phyloP scores from a whole-genome alignment of 2,797 vertebrate species.

The Helarctos malayanus region DNA sequence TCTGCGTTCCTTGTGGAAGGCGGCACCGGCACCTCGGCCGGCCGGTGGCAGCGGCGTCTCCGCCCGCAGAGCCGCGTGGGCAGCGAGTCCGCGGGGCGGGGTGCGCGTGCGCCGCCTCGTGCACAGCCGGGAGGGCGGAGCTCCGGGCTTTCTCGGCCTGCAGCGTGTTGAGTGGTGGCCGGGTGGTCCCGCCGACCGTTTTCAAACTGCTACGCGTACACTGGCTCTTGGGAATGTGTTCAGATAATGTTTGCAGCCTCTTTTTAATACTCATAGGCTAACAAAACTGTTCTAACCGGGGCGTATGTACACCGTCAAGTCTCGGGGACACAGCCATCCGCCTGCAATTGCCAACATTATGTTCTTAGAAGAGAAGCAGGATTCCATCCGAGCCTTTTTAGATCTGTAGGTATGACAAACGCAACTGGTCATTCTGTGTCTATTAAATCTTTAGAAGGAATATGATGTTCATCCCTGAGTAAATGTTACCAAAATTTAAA shows the following conservation, averaged over 20 bases:
- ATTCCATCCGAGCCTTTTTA: not conserved
- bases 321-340: not conserved
- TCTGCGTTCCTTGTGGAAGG: not conserved
- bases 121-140: too few relatives aligned
- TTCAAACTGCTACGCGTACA: not conserved
- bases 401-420: not conserved
- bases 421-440: not conserved
- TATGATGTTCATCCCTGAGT: not conserved
- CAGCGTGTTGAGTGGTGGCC: not conserved
- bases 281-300: not conserved
- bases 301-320: not conserved
- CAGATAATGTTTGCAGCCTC: not conserved
- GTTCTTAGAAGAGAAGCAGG: not conserved
- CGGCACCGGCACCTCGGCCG: too few relatives aligned
- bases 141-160: not conserved
- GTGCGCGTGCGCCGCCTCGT: too few relatives aligned
- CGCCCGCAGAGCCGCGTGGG: too few relatives aligned
- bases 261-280: not conserved
- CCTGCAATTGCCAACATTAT: not conserved
- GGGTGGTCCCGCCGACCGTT: not conserved
- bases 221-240: not conserved
- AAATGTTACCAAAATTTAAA: not conserved
- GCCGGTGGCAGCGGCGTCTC: too few relatives aligned
- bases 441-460: conserved; percentile 28
- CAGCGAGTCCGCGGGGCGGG: too few relatives aligned